phyloP scores from a whole-genome alignment of 2,113 vertebrate species.

The Caloenas nicobarica region DNA sequence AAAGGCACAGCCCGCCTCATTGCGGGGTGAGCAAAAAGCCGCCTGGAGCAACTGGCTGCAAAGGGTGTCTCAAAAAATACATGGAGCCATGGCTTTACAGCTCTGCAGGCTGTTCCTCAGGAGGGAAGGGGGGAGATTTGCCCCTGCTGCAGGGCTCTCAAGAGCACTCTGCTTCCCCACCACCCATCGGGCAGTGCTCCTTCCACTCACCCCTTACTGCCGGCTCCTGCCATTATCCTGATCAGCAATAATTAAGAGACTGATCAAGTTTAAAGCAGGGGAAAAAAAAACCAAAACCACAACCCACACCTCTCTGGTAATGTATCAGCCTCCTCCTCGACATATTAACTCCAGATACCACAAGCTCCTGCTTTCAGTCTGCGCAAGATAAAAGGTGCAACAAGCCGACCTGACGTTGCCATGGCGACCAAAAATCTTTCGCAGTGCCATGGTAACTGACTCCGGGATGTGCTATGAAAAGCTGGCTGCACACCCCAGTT shows the following conservation, averaged over 20 bases:
- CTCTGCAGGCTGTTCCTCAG: not conserved
- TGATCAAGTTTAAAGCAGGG: not conserved
- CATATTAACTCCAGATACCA: conserved; percentile 47
- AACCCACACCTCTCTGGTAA: not conserved
- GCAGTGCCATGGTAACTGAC: conserved; percentile 84
- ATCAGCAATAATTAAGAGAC: not conserved
- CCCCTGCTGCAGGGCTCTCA: not conserved
- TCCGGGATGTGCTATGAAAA: conserved; percentile 72
- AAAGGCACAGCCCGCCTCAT: fast-evolving
- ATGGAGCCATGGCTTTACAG: fast-evolving
- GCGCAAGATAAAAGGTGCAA: conserved; percentile 63
- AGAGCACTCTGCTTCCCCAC: not conserved
- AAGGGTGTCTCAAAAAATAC: not conserved
- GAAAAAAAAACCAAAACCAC: not conserved
- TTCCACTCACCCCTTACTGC: not conserved
- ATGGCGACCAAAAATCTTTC: conserved; percentile 82
- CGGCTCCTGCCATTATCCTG: not conserved
- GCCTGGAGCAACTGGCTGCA: fast-evolving
- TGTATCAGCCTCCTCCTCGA: not conserved
- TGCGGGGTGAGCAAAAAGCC: no score
- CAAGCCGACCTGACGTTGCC: conserved; percentile 78
- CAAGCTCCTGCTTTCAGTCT: conserved; percentile 30
- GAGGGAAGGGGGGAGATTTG: not conserved
- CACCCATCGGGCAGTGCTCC: fast-evolving
- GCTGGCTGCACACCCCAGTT: conserved; percentile 65